Evolutionary conservation across 2,113 vertebrate genomes (phyloP).

Genomic region (Opisthocomus hoazin): DNA sequence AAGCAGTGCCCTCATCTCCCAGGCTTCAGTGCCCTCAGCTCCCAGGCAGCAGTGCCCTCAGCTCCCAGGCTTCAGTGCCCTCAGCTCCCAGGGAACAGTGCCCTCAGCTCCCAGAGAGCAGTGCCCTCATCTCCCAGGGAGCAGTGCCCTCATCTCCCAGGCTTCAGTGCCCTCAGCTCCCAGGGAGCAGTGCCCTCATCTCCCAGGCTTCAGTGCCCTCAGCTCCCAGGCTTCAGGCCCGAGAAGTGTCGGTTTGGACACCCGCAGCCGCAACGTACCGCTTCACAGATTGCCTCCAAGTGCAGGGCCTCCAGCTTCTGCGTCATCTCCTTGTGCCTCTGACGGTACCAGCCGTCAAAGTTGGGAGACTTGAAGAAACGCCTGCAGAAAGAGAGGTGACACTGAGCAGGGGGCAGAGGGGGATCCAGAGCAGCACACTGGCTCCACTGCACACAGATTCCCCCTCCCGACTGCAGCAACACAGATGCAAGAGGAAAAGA

Average conservation of each 20-base stretch:
- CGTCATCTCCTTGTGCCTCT: slow-evolving; percentile 87
- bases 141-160: background rate
- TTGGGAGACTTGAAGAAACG: slow-evolving; percentile 91
- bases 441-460: accelerated
- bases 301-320: slow-evolving; percentile 91
- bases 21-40: no score
- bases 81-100: background rate
- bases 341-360: slow-evolving; percentile 94
- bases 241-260: accelerated
- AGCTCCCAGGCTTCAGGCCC: background rate
- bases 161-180: no score
- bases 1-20: background rate
- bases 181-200: background rate
- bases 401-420: background rate
- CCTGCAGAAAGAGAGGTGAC: slow-evolving; percentile 53
- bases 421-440: accelerated
- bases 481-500: background rate
- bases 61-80: no score
- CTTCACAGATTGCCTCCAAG: slow-evolving; percentile 85
- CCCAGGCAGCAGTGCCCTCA: background rate
- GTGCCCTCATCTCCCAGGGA: background rate
- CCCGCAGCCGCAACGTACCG: slow-evolving; percentile 66
- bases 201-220: background rate
- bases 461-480: background rate
- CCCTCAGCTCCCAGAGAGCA: background rate